phyloP scores from a whole-genome alignment of 1,140 invertebrate species.

The Pemphigus obesinymphae region DNA sequence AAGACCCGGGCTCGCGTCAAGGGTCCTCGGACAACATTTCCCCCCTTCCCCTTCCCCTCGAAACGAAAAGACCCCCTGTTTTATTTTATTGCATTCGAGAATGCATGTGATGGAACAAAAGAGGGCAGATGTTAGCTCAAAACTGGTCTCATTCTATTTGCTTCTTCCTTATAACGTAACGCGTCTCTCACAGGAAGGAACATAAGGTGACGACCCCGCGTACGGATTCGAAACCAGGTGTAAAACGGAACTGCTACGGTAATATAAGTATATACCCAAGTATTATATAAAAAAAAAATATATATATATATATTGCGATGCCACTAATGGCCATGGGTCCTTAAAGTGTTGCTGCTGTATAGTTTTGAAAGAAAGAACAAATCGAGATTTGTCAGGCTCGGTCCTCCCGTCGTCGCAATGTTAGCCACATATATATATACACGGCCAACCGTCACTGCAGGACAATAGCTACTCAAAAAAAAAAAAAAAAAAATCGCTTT shows the following conservation, averaged over 20 bases:
- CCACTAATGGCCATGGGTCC: constrained; percentile 1
- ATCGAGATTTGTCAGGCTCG: too few species aligned
- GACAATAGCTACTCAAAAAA: not conserved
- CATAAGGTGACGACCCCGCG: not conserved
- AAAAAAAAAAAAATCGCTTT: too few species aligned
- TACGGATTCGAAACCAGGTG: constrained; percentile 17
- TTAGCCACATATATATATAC: not conserved
- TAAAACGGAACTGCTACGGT: constrained; percentile 26
- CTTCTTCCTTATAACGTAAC: constrained; percentile 31
- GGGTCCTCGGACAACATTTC: not conserved
- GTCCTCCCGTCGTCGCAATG: not conserved
- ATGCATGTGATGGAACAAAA: constrained; percentile 4
- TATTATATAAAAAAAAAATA: not conserved
- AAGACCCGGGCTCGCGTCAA: not conserved
- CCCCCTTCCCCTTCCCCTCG: too few species aligned
- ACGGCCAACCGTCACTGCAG: too few species aligned
- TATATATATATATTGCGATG: not conserved
- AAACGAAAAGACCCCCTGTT: constrained; percentile 9
- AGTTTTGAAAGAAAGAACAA: not conserved
- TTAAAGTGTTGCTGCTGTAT: not conserved
- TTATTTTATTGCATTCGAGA: constrained; percentile 20
- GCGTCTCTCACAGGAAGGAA: constrained; percentile 38
- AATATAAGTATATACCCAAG: not conserved
- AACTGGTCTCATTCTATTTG: constrained; percentile 27
- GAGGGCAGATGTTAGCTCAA: constrained; percentile 33